phyloP scores from a whole-genome alignment of 2,113 vertebrate species.

The Theropithecus gelada region DNA sequence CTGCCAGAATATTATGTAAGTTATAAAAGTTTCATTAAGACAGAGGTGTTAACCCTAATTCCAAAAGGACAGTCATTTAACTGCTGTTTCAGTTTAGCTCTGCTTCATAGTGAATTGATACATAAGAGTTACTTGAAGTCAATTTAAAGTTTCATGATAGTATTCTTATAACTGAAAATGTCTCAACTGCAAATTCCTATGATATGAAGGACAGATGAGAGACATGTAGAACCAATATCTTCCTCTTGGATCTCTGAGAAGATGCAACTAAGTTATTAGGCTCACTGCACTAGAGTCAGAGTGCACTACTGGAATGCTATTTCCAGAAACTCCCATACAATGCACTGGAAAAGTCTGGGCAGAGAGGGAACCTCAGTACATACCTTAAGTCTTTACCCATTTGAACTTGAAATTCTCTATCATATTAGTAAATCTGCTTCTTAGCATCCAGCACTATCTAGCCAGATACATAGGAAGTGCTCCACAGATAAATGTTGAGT shows the following conservation, averaged over 20 bases:
- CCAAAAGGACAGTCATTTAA: constrained; percentile 51
- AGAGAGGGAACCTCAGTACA: background rate
- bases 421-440: background rate
- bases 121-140: background rate
- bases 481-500: background rate
- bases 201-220: background rate
- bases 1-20: constrained; percentile 68
- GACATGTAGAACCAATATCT: background rate
- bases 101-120: background rate
- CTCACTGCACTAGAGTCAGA: background rate
- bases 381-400: background rate
- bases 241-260: background rate
- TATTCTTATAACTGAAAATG: background rate
- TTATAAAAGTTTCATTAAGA: constrained; percentile 67
- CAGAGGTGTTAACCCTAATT: constrained; percentile 61
- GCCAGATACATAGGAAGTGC: background rate
- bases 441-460: background rate
- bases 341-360: background rate
- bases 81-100: constrained; percentile 8
- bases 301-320: background rate
- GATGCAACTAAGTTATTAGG: background rate
- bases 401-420: constrained; percentile 4
- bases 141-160: background rate
- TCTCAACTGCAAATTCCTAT: background rate
- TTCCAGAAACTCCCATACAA: constrained; percentile 11